Conservation (phyloP, 2,113 vertebrate genomes). For the Typhlomys cinereus region DNA sequence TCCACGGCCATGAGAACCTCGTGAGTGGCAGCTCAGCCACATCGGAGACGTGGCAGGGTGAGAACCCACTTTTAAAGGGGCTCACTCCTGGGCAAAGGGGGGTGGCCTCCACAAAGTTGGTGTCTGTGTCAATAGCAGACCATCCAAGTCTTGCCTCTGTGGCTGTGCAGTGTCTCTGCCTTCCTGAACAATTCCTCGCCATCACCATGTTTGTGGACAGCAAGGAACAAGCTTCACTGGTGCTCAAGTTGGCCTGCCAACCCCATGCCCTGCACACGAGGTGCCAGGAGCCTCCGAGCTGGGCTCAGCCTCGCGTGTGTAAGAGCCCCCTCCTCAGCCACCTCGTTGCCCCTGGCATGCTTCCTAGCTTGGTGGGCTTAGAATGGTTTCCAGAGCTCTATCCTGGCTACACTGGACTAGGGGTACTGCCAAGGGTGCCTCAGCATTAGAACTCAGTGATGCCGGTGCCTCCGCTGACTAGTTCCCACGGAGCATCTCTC, state of each 20-base stretch:
- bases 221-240: neutral
- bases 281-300: neutral
- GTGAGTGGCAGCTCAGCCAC: neutral
- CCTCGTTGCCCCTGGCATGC: fast-evolving
- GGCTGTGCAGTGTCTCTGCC: fast-evolving
- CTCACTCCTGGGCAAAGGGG: neutral
- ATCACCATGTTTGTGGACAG: neutral
- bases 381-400: conserved; percentile 87
- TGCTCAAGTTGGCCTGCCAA: fast-evolving
- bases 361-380: conserved; percentile 55
- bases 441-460: neutral
- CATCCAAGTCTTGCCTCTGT: conserved; percentile 12
- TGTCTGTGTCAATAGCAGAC: neutral
- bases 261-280: fast-evolving
- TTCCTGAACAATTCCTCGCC: neutral
- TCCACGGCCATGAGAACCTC: fast-evolving
- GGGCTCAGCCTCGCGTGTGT: neutral
- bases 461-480: fast-evolving
- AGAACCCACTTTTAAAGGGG: neutral
- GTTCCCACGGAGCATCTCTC: conserved; percentile 3
- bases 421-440: conserved; percentile 71
- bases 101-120: fast-evolving
- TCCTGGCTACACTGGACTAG: conserved; percentile 71
- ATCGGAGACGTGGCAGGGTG: neutral
- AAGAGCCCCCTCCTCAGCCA: neutral